phyloP scores from a whole-genome alignment of 1,140 invertebrate genomes.

The Dolichoris vasculosae region DNA sequence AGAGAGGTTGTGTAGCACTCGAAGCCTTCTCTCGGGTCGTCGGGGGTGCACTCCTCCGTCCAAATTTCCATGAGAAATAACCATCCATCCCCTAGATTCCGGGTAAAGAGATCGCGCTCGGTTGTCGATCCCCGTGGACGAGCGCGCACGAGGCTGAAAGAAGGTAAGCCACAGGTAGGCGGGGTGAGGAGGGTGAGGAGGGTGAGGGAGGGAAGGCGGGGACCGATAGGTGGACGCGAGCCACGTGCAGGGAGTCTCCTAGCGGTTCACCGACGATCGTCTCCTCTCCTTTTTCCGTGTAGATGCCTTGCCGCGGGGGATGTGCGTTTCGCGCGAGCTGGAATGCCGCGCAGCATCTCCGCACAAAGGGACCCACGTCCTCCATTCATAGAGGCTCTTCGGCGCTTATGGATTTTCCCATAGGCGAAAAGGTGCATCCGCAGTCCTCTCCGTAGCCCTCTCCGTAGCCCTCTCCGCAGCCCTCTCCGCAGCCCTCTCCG shows the following conservation, averaged over 20 bases:
- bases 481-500: too few species aligned
- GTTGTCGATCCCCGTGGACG: not conserved
- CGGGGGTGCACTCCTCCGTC: not conserved
- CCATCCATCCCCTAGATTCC: slow-evolving; percentile 21
- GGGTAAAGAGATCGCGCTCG: slow-evolving; percentile 31
- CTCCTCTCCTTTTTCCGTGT: not conserved
- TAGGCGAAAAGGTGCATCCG: slow-evolving; percentile 54
- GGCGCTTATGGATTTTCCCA: slow-evolving; percentile 67
- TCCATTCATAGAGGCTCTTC: slow-evolving; percentile 17
- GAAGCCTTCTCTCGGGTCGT: not conserved
- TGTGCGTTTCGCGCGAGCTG: slow-evolving; percentile 38
- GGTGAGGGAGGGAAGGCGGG: too few species aligned
- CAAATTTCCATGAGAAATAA: slow-evolving; percentile 51
- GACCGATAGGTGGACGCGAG: slow-evolving; percentile 10
- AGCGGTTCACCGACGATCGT: slow-evolving; percentile 41
- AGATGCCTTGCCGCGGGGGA: not conserved
- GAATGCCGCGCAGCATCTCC: slow-evolving; percentile 10
- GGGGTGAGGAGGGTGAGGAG: not conserved
- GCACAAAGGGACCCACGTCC: slow-evolving; percentile 64
- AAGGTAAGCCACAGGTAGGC: not conserved
- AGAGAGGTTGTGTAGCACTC: not conserved
- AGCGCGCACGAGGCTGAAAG: not conserved
- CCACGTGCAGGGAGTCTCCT: not conserved
- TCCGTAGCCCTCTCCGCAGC: too few species aligned
- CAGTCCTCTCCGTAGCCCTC: too few species aligned